Evolutionary conservation across 2,113 vertebrate genomes (phyloP).

Genomic region (Corvus cornix): DNA sequence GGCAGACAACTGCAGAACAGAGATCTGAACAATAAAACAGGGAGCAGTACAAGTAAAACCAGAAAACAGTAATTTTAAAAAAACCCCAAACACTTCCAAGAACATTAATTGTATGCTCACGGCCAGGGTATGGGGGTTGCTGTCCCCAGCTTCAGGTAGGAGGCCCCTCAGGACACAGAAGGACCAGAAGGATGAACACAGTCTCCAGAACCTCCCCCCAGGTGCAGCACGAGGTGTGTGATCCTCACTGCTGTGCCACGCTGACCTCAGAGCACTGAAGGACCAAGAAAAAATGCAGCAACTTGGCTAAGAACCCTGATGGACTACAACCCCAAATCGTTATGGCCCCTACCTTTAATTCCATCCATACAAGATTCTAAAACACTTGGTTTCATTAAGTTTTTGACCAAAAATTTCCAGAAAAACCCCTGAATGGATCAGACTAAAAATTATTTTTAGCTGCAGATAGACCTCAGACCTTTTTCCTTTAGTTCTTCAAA

Average conservation of each 20-base stretch:
- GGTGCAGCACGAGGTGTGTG: rapidly evolving
- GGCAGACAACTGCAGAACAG: background rate
- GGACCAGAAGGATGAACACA: background rate
- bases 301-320: background rate
- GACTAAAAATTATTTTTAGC: background rate
- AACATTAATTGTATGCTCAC: background rate
- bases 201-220: background rate
- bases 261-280: background rate
- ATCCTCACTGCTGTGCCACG: background rate
- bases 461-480: background rate
- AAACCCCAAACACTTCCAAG: background rate
- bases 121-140: background rate
- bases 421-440: background rate
- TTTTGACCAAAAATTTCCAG: background rate
- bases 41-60: background rate
- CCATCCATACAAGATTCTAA: background rate
- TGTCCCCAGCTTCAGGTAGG: background rate
- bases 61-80: background rate
- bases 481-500: background rate
- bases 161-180: background rate
- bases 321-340: background rate
- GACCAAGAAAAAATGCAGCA: background rate
- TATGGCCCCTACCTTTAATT: background rate
- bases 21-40: background rate
- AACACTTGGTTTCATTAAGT: background rate